Evolutionary conservation across 2,113 vertebrate genomes (phyloP).

Genomic region (Craseonycteris thonglongyai): DNA sequence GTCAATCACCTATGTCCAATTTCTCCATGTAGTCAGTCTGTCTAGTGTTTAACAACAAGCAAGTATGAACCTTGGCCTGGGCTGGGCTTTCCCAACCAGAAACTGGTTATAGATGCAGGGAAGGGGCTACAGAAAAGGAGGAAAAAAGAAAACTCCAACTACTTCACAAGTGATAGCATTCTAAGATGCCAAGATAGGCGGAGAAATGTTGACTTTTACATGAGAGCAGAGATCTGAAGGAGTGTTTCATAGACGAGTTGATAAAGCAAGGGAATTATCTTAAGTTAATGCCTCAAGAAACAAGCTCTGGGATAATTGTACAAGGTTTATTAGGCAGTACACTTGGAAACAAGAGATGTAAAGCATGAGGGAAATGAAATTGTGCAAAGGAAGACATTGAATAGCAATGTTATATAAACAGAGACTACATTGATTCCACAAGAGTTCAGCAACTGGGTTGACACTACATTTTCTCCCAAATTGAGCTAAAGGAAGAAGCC

Average conservation of each 20-base stretch:
- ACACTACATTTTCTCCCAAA: background rate
- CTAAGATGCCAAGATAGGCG: background rate
- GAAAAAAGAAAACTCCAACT: background rate
- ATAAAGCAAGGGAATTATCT: background rate
- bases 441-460: background rate
- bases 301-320: background rate
- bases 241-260: background rate
- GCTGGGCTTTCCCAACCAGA: background rate
- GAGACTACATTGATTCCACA: background rate
- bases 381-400: background rate
- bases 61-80: background rate
- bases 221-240: background rate
- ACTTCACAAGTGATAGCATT: background rate
- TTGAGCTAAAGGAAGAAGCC: background rate
- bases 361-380: background rate
- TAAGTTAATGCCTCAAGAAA: background rate
- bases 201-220: background rate
- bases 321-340: background rate
- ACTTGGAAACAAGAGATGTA: background rate
- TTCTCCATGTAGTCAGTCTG: no score
- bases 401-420: background rate
- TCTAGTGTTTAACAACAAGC: background rate
- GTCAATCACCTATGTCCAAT: background rate
- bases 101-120: background rate
- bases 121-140: background rate